Base-by-base conservation (phyloP, 2,888 invertebrate genomes). In the Willowsia nigromaculata region DNA sequence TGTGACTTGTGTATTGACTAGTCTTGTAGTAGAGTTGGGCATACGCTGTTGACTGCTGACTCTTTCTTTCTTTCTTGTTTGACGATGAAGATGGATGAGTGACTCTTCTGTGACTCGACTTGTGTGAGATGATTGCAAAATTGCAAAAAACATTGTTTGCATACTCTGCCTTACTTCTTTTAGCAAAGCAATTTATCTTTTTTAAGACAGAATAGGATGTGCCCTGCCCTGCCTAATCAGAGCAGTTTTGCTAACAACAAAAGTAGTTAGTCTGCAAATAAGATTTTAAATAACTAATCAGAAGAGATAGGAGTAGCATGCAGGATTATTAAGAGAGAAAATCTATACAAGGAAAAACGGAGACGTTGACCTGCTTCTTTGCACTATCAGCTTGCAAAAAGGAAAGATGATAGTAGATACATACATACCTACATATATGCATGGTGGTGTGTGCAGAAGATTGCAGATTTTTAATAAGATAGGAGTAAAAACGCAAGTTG, bases 321-420 rank as follows among this genome's bases (percentile, higher is more conserved):
- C n/a, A n/a, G n/a, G n/a, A n/a, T n/a, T 5, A 3, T 22, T 2
- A 2, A 22, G 2, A 56, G 7, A 62, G 4, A 68, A 40, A 5
- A 33, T 3, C 78, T 18, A 53, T 59, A 81, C 25, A 81, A 80
- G 80, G 80, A 40, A 37, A 80, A 80, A 80, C 15, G 65, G 53
- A 81, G 81, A 81, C 81, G 81, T 81, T 81, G 81, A 81, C 81
- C 81, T 81, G 81, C 27, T 43, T 81, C 18, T n/a, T 53, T 37
- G n/a, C 13, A 4, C 47, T 68, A 40, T 68, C 68, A 40, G 18
- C 68, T n/a, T n/a, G n/a, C n/a, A n/a, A n/a, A n/a, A n/a, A n/a
- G n/a, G n/a, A n/a, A n/a, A n/a, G n/a, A n/a, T n/a, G n/a, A n/a
- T n/a, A n/a, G n/a, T n/a, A n/a, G n/a, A n/a, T n/a, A n/a, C n/a